These are phyloP conservation scores for Eclectus roratus DNA, from an alignment of 2,113 vertebrate species.

Conservation along the genomic window DNA sequence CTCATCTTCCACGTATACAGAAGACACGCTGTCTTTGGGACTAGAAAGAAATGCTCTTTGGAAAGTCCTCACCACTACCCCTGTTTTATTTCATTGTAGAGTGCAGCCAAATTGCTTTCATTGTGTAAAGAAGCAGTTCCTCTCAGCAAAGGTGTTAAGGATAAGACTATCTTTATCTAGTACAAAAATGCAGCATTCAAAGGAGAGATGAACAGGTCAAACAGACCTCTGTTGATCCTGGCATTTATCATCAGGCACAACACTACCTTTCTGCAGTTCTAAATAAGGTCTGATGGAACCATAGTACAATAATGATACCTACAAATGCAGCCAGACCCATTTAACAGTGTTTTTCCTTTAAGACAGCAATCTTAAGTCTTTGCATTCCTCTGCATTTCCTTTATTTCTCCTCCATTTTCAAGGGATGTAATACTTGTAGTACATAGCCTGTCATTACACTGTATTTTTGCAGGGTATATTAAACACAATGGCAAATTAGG, in stretches of 20 bases:
- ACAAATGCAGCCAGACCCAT: neutral
- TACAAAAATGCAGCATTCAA: neutral
- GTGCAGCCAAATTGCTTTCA: neutral
- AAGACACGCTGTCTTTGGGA: neutral
- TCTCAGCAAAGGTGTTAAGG: neutral
- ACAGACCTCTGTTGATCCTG: neutral
- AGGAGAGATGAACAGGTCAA: neutral
- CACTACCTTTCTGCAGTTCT: neutral
- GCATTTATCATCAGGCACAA: neutral
- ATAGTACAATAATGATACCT: fast-evolving
- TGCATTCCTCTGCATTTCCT: neutral
- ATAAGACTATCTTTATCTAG: neutral
- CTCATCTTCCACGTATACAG: neutral
- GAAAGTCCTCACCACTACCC: neutral
- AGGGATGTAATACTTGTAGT: neutral
- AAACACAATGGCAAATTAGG: neutral
- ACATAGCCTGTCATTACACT: neutral
- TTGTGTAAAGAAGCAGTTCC: neutral
- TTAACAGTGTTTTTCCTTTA: neutral
- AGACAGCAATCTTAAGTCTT: neutral
- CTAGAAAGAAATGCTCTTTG: neutral
- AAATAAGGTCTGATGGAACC: neutral
- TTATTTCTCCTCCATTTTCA: neutral
- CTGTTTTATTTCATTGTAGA: neutral
- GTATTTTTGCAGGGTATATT: neutral